Conservation (phyloP, 2,888 invertebrate species). For the Teleiodes luculella region DNA sequence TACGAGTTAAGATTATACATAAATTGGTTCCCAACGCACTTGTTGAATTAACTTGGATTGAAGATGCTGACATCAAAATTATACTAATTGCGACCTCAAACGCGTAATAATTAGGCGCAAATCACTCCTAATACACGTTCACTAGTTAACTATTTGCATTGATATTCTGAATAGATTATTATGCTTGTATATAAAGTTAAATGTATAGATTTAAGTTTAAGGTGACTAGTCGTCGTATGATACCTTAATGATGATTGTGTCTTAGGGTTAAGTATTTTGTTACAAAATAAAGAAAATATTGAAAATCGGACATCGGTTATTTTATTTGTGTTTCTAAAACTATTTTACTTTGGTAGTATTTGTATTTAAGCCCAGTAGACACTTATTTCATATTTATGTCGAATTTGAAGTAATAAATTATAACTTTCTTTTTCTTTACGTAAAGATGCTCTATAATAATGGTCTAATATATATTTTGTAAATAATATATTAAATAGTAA, state of each 20-base stretch:
- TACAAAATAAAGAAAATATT: constrained; percentile 17
- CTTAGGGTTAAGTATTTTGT: constrained; percentile 17
- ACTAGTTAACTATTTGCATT: not conserved
- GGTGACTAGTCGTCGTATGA: constrained; percentile 54
- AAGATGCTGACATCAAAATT: not conserved
- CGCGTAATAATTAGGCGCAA: not conserved
- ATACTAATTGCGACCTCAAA: constrained; percentile 4
- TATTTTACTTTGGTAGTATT: not conserved
- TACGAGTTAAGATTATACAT: not conserved
- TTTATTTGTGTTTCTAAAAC: not conserved
- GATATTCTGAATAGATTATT: constrained; percentile 44
- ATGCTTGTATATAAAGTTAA: constrained; percentile 30
- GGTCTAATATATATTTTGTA: too few species aligned
- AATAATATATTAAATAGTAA: too few species aligned
- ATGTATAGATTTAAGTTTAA: constrained; percentile 24
- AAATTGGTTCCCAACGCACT: not conserved
- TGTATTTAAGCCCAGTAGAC: too few species aligned
- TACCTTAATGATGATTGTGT: constrained; percentile 29
- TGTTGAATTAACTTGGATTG: not conserved
- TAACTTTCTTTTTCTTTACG: too few species aligned
- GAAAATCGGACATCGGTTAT: not conserved
- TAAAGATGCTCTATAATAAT: too few species aligned
- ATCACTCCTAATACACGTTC: not conserved
- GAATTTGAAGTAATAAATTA: too few species aligned
- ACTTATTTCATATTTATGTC: too few species aligned